phyloP scores from a whole-genome alignment of 1,140 invertebrate species.

The Ceratina australensis region DNA sequence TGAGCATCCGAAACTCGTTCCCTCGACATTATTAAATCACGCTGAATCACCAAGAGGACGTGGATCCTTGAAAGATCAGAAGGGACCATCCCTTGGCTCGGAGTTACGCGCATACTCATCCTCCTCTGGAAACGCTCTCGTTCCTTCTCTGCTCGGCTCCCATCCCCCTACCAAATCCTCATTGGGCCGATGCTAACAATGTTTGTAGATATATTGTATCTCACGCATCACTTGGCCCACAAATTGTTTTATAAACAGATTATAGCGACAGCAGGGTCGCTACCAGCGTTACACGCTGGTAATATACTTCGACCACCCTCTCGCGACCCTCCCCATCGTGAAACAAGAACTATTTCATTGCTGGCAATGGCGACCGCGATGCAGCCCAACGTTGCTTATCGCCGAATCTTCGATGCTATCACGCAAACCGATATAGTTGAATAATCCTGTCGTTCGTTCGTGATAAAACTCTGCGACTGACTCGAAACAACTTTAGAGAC shows the following conservation, averaged over 20 bases:
- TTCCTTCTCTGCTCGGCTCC: constrained; percentile 2
- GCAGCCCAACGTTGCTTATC: background rate
- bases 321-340: constrained; percentile 35
- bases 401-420: constrained; percentile 17
- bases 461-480: too few species aligned
- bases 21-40: constrained; percentile 64
- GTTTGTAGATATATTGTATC: constrained; percentile 81
- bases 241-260: constrained; percentile 82
- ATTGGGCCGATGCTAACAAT: constrained; percentile 80
- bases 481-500: too few species aligned
- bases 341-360: constrained; percentile 43
- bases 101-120: constrained; percentile 11
- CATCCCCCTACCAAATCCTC: constrained; percentile 71
- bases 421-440: background rate
- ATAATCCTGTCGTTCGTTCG: background rate
- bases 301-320: constrained; percentile 60
- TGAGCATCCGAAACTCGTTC: constrained; percentile 9
- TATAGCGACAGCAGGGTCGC: constrained; percentile 76
- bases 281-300: constrained; percentile 60
- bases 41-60: constrained; percentile 57
- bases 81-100: constrained; percentile 38
- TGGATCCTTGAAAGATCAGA: constrained; percentile 45
- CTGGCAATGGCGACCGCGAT: constrained; percentile 15
- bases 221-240: constrained; percentile 80
- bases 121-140: constrained; percentile 1